Evolutionary conservation across 2,888 invertebrate genomes (phyloP), one percentile per base, ranked within the genome.

Genomic region (Heliconius erato): DNA sequence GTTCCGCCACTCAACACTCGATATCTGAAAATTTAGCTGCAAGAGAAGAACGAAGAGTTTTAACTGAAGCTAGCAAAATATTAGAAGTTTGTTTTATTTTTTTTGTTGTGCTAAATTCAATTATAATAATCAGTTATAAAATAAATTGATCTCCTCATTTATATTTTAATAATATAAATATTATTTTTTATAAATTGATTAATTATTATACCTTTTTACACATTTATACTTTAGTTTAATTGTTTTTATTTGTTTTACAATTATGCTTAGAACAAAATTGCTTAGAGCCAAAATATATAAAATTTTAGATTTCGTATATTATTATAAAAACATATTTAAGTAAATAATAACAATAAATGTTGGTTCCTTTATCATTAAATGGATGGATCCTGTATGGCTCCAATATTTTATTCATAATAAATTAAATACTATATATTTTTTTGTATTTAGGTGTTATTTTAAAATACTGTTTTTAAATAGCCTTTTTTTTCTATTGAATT

Each of bases 341-440:
- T 28, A 67, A 35, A 69, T 69, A 35, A 69, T 69, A 35, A 69
- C 35, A 32, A 69, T n/a, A 44, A 71, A 71, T 71, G n/a, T 71
- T 44, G 40, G 40, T 44, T 44, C 40, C n/a, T 71, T 11, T 40
- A 40, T 14, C 26, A n/a, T 26, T 65, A 4, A 65, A 67, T 28
- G 14, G n/a, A 63, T 11, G n/a, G 23, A 23, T 23, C 19, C 59
- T 49, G 1, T 49, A 49, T 49, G 16, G 16, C 59, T 3, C 23
- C 59, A 59, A 23, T 59, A 59, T 23, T n/a, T 63, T 63, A 63
- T 63, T 63, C 63, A 63, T n/a, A n/a, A 63, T n/a, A n/a, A n/a
- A 3, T 63, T 6, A 23, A 54, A 9, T 54, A 3, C 0, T 54
- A 54, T 54, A 23, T 54, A 3, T 63, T n/a, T 63, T 59, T n/a